These are phyloP conservation scores for Larimichthys polyactis DNA, from an alignment of 2,113 vertebrate species.

Conservation along the genomic window DNA sequence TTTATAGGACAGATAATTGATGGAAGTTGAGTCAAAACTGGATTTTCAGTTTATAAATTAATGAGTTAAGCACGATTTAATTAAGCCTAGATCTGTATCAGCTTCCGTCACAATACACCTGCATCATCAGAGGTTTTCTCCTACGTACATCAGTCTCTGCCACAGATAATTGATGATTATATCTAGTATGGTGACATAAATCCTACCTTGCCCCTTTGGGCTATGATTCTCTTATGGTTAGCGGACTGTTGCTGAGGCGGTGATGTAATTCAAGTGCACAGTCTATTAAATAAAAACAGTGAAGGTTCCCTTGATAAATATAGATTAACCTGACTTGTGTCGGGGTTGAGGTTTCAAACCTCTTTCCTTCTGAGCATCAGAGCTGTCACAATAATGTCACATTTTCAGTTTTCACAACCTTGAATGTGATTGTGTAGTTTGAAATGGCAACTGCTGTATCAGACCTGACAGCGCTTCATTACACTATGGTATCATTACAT, in stretches of 20 bases:
- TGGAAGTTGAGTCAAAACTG: conserved; percentile 14
- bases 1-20: conserved; percentile 25
- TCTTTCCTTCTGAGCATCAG: neutral
- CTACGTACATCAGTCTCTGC: neutral
- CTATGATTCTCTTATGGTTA: neutral
- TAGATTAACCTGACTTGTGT: neutral
- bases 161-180: neutral
- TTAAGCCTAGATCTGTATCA: conserved; percentile 18
- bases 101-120: conserved; percentile 3
- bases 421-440: neutral
- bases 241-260: neutral
- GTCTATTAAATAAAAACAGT: neutral
- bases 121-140: conserved; percentile 1
- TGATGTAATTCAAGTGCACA: neutral
- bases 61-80: conserved; percentile 23
- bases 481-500: neutral
- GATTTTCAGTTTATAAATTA: conserved; percentile 27
- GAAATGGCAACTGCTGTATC: neutral
- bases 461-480: neutral
- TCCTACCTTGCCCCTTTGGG: neutral
- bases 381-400: neutral
- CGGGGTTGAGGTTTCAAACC: neutral
- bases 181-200: neutral
- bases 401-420: neutral
- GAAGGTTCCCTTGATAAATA: neutral